A percentile compares a stretch with the other conserved stretches of the same genome.
Conservation (phyloP, 2,888 invertebrate species). For the Yponomeuta evonymella region DNA sequence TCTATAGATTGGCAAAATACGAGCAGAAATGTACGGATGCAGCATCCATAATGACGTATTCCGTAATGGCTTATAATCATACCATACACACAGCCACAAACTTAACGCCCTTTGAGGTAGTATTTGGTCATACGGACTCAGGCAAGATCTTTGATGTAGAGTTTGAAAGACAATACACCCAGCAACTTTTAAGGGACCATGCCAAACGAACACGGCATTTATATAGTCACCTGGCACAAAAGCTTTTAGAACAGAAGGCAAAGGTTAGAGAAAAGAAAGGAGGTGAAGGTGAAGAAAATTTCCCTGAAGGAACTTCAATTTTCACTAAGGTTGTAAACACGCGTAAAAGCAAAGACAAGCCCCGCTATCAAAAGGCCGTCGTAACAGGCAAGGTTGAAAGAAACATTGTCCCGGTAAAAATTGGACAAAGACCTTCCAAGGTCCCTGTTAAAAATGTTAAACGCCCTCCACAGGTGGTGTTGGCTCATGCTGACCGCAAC, state of each 20-base stretch:
- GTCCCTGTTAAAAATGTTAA: slow-evolving; percentile 26
- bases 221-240: slow-evolving; percentile 23
- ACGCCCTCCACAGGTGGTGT: slow-evolving; percentile 26
- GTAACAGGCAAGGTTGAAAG: slow-evolving; percentile 10
- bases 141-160: slow-evolving; percentile 23
- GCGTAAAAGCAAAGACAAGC: slow-evolving; percentile 25
- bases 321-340: slow-evolving; percentile 23
- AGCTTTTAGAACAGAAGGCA: slow-evolving; percentile 20
- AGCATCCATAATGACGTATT: slow-evolving; percentile 8
- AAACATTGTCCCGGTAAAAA: slow-evolving; percentile 22
- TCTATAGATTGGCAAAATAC: slow-evolving; percentile 23
- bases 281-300: slow-evolving; percentile 20
- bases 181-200: slow-evolving; percentile 29
- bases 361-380: slow-evolving; percentile 21
- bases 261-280: slow-evolving; percentile 18
- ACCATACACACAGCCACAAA: slow-evolving; percentile 16
- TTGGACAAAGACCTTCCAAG: slow-evolving; percentile 21
- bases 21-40: slow-evolving; percentile 19
- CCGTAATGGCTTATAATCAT: slow-evolving; percentile 16
- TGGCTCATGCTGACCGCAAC: slow-evolving; percentile 17
- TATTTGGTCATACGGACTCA: slow-evolving; percentile 25
- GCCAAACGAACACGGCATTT: slow-evolving; percentile 23
- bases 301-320: slow-evolving; percentile 20
- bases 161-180: slow-evolving; percentile 25
- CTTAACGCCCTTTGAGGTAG: slow-evolving; percentile 19